Evolutionary conservation across 2,888 invertebrate species (phyloP).

Genomic region (Andrena bicolor): DNA sequence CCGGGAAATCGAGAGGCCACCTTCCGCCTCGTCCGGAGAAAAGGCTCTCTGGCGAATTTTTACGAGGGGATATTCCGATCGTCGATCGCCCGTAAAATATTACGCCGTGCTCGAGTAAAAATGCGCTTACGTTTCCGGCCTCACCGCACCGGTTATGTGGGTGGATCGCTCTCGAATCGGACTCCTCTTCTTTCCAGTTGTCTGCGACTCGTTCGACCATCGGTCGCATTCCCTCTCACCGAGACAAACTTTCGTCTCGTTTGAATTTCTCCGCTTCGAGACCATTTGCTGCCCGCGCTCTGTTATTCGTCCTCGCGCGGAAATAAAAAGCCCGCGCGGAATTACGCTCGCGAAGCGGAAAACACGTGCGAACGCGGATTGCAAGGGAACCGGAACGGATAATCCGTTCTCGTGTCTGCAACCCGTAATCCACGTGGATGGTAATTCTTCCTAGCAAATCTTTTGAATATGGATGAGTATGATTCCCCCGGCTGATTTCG

Average conservation of each 20-base stretch:
- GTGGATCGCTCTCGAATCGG: too few relatives aligned
- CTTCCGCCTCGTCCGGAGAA: background rate
- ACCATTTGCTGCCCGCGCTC: background rate
- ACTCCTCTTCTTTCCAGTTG: background rate
- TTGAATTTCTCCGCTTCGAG: too few relatives aligned
- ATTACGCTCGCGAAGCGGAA: background rate
- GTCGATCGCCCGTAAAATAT: slow-evolving; percentile 56
- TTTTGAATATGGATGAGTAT: slow-evolving; percentile 48
- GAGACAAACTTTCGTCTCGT: background rate
- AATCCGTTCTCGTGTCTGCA: slow-evolving; percentile 32
- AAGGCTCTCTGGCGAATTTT: slow-evolving; percentile 24
- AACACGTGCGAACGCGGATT: background rate
- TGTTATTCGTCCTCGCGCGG: background rate
- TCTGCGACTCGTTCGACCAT: too few relatives aligned
- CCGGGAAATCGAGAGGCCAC: background rate
- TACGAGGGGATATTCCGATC: slow-evolving; percentile 16
- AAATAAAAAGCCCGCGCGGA: background rate
- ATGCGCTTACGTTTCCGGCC: slow-evolving; percentile 7
- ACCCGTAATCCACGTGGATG: slow-evolving; percentile 36
- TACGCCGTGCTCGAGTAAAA: slow-evolving; percentile 36
- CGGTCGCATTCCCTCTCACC: too few relatives aligned
- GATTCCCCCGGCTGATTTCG: slow-evolving; percentile 38
- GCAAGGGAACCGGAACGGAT: slow-evolving; percentile 7
- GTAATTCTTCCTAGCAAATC: slow-evolving; percentile 35
- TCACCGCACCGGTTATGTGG: background rate